A percentile compares a stretch with the other conserved stretches of the same genome.
Conservation (phyloP, 2,113 vertebrate genomes). For the Acrocephalus kingi region DNA sequence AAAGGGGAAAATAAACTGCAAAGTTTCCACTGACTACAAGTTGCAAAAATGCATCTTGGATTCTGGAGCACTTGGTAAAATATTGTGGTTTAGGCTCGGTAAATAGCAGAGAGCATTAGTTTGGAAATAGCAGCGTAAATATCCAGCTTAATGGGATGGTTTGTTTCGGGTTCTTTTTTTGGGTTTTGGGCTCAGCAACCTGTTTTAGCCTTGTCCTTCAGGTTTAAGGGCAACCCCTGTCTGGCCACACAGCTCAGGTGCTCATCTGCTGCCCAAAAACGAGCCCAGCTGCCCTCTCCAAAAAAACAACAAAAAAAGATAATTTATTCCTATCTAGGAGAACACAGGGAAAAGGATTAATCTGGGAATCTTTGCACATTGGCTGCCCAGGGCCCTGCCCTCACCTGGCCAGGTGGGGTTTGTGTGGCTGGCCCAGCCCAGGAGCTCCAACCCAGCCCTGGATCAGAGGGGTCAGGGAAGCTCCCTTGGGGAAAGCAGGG, state of each 20-base stretch:
- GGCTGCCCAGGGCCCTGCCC: neutral
- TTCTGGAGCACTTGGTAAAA: constrained; percentile 56
- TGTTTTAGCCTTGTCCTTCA: neutral
- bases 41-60: constrained; percentile 60
- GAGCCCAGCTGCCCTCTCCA: rapidly evolving
- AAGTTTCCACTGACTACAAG: constrained; percentile 59
- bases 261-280: neutral
- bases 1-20: constrained; percentile 60
- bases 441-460: neutral
- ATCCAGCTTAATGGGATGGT: neutral
- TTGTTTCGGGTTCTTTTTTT: constrained; percentile 35
- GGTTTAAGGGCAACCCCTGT: neutral
- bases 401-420: neutral
- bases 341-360: neutral
- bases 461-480: too few relatives aligned
- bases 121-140: constrained; percentile 57
- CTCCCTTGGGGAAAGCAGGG: neutral
- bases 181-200: neutral
- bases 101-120: constrained; percentile 48
- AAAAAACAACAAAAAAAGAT: neutral
- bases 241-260: neutral
- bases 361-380: neutral
- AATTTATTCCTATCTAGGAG: neutral
- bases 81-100: constrained; percentile 41
- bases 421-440: neutral